Base-by-base conservation (phyloP, 2,797 vertebrate species). In the Oryzias dopingdopingensis region DNA sequence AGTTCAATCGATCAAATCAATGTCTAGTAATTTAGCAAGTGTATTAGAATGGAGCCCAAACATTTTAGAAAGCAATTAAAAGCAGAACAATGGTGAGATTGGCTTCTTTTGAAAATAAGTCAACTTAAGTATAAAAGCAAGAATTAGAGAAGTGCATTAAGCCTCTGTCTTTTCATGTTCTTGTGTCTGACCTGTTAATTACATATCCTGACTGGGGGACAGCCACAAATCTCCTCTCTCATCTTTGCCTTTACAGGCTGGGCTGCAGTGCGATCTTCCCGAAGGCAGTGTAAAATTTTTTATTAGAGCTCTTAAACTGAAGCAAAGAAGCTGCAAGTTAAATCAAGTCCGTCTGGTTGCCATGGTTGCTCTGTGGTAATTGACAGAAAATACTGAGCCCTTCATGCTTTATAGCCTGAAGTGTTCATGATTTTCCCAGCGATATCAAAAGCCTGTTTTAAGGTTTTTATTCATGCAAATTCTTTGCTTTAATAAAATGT, bases 151-250 rank as follows among this genome's bases (percentile, higher is more conserved):
- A 60, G 58, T 78, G 56, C 59, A 88, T 83, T 76, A 74, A 59
- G 69, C 52, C 49, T 5, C 17, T 37, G 17, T 69, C 55, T 57
- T 62, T 57, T 64, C 53, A 56, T 51, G 52, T 56, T 57, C 59
- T 71, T 49, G 41, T n/a, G 70, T 43, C 66, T 58, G 70, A 83
- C 69, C 59, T 65, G 77, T 59, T 89, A 86, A 86, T 88, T 83
- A 83, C 69, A 70, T 67, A 62, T 47, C 44, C 41, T 42, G 67
- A 59, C 67, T 67, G 67, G 66, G 54, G 67, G 76, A 81, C 59
- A 63, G 66, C 48, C 63, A 79, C 65, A 68, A 64, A 80, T 82
- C 77, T 69, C 44, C 44, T 40, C 37, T 48, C 58, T 64, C 60
- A 62, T 77, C 62, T 61, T 53, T 47, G 41, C 32, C 41, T 58